Conservation (phyloP, 2,888 invertebrate genomes). For the Aspidiotus destructor region DNA sequence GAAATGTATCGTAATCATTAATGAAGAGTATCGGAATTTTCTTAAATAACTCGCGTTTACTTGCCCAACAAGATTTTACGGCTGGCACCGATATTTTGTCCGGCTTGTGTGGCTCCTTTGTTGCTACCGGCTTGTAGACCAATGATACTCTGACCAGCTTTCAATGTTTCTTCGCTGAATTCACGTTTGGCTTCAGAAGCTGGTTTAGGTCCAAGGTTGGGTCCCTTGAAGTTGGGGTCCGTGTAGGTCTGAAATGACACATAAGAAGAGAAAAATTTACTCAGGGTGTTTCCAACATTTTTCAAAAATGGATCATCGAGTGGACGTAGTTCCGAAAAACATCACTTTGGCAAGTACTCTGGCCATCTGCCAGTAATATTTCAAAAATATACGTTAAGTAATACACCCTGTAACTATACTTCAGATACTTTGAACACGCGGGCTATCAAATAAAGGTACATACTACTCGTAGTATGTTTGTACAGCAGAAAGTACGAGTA, state of each 20-base stretch:
- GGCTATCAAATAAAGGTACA: too few species aligned
- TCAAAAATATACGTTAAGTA: slow-evolving; percentile 21
- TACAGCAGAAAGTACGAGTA: too few species aligned
- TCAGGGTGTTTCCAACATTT: slow-evolving; percentile 9
- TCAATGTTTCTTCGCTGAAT: slow-evolving; percentile 82
- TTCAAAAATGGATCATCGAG: not conserved
- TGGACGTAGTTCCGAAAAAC: slow-evolving; percentile 18
- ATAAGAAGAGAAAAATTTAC: not conserved
- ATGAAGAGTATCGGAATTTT: slow-evolving; percentile 17
- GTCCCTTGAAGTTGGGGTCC: slow-evolving; percentile 75
- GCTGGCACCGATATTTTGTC: slow-evolving; percentile 78
- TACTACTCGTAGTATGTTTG: too few species aligned
- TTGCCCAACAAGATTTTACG: slow-evolving; percentile 86
- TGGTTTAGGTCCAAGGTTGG: slow-evolving; percentile 87
- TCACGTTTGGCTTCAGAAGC: slow-evolving; percentile 88
- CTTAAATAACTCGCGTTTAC: slow-evolving; percentile 45
- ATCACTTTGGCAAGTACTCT: slow-evolving; percentile 23
- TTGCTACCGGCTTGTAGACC: slow-evolving; percentile 93
- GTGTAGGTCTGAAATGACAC: slow-evolving; percentile 58
- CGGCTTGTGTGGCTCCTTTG: slow-evolving; percentile 90
- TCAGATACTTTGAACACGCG: slow-evolving; percentile 10
- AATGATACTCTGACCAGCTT: slow-evolving; percentile 78
- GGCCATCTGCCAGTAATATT: slow-evolving; percentile 13
- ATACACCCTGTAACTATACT: slow-evolving; percentile 14
- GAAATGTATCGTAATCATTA: not conserved